These are phyloP conservation scores for Brachyrhaphis roseni DNA, from an alignment of 2,797 vertebrate genomes.

Conservation along the genomic window DNA sequence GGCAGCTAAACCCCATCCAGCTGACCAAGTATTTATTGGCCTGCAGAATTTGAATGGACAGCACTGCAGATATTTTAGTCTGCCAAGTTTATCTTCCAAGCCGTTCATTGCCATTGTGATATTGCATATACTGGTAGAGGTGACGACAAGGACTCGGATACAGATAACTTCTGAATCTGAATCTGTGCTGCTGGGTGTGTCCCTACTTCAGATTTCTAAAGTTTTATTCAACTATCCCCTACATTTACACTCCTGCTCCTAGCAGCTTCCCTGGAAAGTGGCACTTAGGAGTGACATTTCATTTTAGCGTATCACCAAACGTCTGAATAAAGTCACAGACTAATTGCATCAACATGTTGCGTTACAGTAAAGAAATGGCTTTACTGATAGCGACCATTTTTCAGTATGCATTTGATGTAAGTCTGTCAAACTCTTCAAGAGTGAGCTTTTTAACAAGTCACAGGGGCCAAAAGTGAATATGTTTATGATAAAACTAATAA, in stretches of 20 bases:
- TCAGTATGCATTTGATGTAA: background rate
- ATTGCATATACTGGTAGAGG: background rate
- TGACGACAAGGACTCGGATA: background rate
- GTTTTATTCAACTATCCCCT: background rate
- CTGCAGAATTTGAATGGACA: background rate
- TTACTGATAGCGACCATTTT: background rate
- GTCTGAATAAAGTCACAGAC: background rate
- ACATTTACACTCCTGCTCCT: background rate
- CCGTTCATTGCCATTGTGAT: background rate
- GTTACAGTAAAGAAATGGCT: background rate
- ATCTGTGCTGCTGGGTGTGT: background rate
- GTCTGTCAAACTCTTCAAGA: background rate
- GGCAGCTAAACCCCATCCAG: background rate
- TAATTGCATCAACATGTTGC: background rate
- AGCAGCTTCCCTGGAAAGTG: background rate
- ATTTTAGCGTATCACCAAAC: background rate
- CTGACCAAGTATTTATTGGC: background rate
- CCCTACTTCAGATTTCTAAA: background rate
- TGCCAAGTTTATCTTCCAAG: background rate
- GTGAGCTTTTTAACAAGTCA: background rate
- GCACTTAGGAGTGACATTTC: background rate
- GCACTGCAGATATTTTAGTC: background rate
- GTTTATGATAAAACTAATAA: constrained; percentile 11
- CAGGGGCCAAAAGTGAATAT: background rate
- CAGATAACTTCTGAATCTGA: background rate